phyloP scores from a whole-genome alignment of 1,140 invertebrate species.

The Sesamia nonagrioides region DNA sequence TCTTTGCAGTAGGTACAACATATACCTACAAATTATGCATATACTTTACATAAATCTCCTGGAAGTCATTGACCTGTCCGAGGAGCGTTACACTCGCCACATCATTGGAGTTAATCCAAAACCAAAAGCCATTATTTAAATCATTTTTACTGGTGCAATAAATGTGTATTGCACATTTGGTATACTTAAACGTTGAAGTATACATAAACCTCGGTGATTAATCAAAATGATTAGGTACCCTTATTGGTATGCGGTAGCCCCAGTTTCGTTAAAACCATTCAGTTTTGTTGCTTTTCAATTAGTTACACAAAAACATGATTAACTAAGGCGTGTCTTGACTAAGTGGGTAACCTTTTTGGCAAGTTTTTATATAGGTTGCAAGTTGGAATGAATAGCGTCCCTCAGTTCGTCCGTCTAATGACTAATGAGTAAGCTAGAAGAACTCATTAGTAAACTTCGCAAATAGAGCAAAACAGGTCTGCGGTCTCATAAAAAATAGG shows the following conservation, averaged over 20 bases:
- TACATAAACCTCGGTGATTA: slow-evolving; percentile 7
- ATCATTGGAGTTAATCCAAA: slow-evolving; percentile 53
- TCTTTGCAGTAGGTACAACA: slow-evolving; percentile 22
- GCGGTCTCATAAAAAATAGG: background rate
- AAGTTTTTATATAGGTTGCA: slow-evolving; percentile 33
- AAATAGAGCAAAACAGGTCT: background rate
- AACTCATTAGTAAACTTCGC: slow-evolving; percentile 2
- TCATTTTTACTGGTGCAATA: background rate
- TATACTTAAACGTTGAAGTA: background rate
- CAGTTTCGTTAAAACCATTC: slow-evolving; percentile 23
- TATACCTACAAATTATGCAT: background rate
- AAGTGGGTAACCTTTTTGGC: slow-evolving; percentile 44
- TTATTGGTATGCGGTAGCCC: slow-evolving; percentile 27
- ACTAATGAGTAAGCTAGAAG: slow-evolving; percentile 16
- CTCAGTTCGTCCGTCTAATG: background rate
- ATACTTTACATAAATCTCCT: slow-evolving; percentile 55
- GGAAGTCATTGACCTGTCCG: slow-evolving; percentile 54
- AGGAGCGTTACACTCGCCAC: slow-evolving; percentile 37
- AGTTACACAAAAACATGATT: slow-evolving; percentile 37
- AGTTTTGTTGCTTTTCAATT: slow-evolving; percentile 26
- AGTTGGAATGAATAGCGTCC: slow-evolving; percentile 7
- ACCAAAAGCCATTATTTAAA: background rate
- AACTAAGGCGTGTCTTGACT: background rate
- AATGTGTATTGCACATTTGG: background rate
- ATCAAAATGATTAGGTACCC: slow-evolving; percentile 14